Conservation (phyloP, 1,140 invertebrate species). For the Drosophila simulans region DNA sequence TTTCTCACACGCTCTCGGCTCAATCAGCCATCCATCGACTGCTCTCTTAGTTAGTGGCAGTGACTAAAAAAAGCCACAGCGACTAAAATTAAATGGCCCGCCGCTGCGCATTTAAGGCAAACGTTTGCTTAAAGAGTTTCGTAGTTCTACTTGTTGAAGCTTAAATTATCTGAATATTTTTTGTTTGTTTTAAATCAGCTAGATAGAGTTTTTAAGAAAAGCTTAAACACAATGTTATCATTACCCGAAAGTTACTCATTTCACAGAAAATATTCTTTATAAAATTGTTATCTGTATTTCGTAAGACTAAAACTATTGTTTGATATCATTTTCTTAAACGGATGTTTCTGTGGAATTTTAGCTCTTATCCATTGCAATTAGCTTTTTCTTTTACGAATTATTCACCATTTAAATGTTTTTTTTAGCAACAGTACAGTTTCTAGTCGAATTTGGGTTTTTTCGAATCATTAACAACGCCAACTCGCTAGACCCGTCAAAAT, state of each 20-base stretch:
- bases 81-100: slow-evolving; percentile 7
- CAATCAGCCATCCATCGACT: slow-evolving; percentile 7
- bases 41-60: slow-evolving; percentile 30
- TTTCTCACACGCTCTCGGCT: slow-evolving; percentile 44
- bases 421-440: slow-evolving; percentile 6
- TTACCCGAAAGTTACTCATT: no score
- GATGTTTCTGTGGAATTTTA: not conserved
- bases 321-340: no score
- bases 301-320: no score
- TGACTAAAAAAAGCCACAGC: slow-evolving; percentile 10
- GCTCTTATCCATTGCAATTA: not conserved
- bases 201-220: no score
- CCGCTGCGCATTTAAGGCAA: slow-evolving; percentile 35
- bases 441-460: slow-evolving; percentile 28
- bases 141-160: slow-evolving; percentile 28
- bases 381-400: not conserved
- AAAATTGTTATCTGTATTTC: not conserved
- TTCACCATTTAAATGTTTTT: not conserved
- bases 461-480: slow-evolving; percentile 46
- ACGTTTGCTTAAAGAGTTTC: slow-evolving; percentile 15
- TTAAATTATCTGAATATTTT: no score
- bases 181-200: no score
- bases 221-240: no score
- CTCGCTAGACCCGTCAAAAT: slow-evolving; percentile 31
- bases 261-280: no score